Evolutionary conservation across 2,797 vertebrate species (phyloP).

Genomic region (Enteromius fasciolatus): DNA sequence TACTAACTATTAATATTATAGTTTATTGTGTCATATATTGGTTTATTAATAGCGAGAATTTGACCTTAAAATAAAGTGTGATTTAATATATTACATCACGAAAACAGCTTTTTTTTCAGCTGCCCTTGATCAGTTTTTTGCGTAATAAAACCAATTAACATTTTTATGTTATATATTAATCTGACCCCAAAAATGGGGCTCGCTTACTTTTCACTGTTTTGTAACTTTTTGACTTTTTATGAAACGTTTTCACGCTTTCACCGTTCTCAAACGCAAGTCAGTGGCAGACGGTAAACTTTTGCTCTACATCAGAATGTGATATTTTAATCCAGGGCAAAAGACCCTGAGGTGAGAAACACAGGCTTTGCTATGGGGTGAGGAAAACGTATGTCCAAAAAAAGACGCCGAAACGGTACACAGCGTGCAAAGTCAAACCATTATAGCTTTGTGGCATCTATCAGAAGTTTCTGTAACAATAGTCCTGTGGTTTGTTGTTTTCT

Average conservation of each 20-base stretch:
- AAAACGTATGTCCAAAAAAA: neutral
- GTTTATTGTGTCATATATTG: neutral
- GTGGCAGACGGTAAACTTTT: neutral
- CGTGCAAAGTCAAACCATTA: slow-evolving; percentile 17
- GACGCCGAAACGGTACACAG: neutral
- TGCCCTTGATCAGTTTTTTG: neutral
- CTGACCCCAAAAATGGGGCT: neutral
- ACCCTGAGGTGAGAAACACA: slow-evolving; percentile 13
- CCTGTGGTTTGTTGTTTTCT: slow-evolving; percentile 40
- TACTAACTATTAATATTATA: neutral
- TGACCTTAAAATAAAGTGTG: neutral
- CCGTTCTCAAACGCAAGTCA: neutral
- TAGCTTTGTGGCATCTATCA: neutral
- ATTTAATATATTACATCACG: neutral
- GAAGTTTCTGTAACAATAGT: slow-evolving; percentile 15
- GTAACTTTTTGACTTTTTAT: neutral
- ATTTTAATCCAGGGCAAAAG: slow-evolving; percentile 6
- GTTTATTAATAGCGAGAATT: neutral
- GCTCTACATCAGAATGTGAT: neutral
- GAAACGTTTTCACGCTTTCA: neutral
- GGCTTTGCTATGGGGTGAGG: neutral
- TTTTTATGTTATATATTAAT: neutral
- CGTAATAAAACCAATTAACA: neutral
- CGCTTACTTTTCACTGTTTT: neutral
- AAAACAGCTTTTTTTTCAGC: neutral